Conservation (phyloP, 2,797 vertebrate genomes). For the Etheostoma nigrum region DNA sequence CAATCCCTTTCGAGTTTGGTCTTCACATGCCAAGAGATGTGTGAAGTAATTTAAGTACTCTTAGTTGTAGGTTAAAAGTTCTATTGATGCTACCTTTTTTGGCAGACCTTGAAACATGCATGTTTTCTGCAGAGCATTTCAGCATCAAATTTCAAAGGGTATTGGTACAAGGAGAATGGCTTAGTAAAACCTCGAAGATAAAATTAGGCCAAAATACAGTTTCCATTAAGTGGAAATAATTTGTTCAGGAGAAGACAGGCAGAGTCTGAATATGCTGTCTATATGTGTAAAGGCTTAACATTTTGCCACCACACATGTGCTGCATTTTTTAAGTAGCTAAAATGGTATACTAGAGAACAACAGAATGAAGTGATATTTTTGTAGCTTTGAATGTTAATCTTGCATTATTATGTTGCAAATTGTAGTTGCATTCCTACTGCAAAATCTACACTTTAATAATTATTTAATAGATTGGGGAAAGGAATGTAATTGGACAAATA, state of each 20-base stretch:
- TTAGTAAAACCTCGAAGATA: constrained; percentile 14
- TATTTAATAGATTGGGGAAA: too few relatives aligned
- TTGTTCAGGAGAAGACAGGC: constrained; percentile 13
- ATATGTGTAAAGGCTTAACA: constrained; percentile 28
- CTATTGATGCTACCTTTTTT: constrained; percentile 45
- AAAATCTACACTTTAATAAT: not conserved
- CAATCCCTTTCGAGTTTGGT: constrained; percentile 54
- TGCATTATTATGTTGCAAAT: not conserved
- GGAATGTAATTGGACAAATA: not conserved
- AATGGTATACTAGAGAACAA: constrained; percentile 7
- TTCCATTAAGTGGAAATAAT: constrained; percentile 27
- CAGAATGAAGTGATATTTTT: constrained; percentile 3
- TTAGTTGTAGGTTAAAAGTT: constrained; percentile 69
- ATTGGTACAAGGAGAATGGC: constrained; percentile 16
- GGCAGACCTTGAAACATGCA: constrained; percentile 56
- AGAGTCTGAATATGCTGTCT: constrained; percentile 4
- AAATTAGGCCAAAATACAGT: constrained; percentile 29
- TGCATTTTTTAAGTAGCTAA: constrained; percentile 16
- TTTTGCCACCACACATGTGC: constrained; percentile 17
- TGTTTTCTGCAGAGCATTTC: constrained; percentile 37
- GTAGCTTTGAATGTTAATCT: not conserved
- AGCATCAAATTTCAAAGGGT: constrained; percentile 43
- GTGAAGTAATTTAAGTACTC: constrained; percentile 66
- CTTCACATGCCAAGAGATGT: constrained; percentile 61
- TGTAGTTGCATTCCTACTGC: not conserved